Conservation (phyloP, 2,888 invertebrate genomes). For the Strigamia transsilvanica region DNA sequence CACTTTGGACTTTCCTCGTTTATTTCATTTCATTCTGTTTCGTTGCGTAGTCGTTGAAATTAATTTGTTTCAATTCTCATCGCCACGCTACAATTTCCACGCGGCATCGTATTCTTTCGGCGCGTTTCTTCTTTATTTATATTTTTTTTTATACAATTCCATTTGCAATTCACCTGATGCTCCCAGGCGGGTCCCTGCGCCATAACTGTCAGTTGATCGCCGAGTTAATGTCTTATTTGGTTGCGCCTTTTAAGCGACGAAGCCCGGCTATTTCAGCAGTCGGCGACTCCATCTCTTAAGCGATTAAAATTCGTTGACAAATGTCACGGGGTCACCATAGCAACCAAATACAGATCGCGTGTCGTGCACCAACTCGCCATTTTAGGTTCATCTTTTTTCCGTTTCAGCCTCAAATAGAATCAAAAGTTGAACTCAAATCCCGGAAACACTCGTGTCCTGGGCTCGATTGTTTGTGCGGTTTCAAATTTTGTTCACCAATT, state of each 20-base stretch:
- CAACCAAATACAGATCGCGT: constrained; percentile 32
- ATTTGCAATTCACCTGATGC: constrained; percentile 47
- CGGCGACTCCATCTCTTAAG: constrained; percentile 16
- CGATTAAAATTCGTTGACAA: constrained; percentile 49
- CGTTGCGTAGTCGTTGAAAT: neutral
- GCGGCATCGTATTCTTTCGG: neutral
- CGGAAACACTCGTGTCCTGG: neutral
- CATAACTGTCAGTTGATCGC: constrained; percentile 52
- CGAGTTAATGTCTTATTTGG: constrained; percentile 53
- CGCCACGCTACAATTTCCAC: neutral
- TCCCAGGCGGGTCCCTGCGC: constrained; percentile 50
- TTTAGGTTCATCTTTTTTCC: neutral
- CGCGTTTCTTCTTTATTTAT: constrained; percentile 23
- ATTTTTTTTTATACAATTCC: neutral
- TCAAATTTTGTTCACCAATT: neutral
- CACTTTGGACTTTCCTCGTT: constrained; percentile 32
- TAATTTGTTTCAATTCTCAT: neutral
- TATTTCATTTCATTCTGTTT: neutral
- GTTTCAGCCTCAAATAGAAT: neutral
- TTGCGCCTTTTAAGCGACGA: constrained; percentile 10
- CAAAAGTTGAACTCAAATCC: constrained; percentile 20
- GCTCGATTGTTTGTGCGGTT: neutral
- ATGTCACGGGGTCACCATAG: constrained; percentile 24
- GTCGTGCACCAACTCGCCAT: neutral
- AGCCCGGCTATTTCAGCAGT: neutral